Conservation (phyloP, 2,888 invertebrate species). For the Parnassius glacialis region DNA sequence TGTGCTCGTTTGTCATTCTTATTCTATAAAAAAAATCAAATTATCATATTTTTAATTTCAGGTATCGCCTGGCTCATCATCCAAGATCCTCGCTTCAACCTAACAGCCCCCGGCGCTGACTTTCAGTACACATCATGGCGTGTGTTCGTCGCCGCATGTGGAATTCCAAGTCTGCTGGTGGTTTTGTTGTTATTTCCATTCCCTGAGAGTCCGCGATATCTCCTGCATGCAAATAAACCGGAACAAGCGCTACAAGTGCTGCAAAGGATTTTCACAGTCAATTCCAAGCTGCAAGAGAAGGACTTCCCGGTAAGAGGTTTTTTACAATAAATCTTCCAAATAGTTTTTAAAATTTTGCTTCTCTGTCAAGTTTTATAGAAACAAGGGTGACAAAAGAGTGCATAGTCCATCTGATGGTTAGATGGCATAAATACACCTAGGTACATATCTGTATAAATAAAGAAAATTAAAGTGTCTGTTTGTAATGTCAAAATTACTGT, state of each 20-base stretch:
- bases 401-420: too few relatives aligned
- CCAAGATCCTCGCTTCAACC: conserved; percentile 57
- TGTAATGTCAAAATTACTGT: too few relatives aligned
- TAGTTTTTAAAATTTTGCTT: neutral
- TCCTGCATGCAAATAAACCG: conserved; percentile 72
- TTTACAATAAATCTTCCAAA: neutral
- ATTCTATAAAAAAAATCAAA: too few relatives aligned
- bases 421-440: too few relatives aligned
- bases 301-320: conserved; percentile 76
- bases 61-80: conserved; percentile 75
- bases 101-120: conserved; percentile 45
- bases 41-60: conserved; percentile 36
- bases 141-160: conserved; percentile 82
- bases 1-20: too few relatives aligned
- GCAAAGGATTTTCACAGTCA: conserved; percentile 77
- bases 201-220: conserved; percentile 81
- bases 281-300: conserved; percentile 70
- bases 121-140: conserved; percentile 83
- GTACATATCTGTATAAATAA: too few relatives aligned
- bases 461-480: too few relatives aligned
- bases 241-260: conserved; percentile 76
- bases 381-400: neutral
- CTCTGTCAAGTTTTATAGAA: neutral
- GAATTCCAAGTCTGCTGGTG: conserved; percentile 78
- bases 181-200: conserved; percentile 73